Evolutionary conservation across 2,888 invertebrate species (phyloP).

Genomic region (Thalpophila matura): DNA sequence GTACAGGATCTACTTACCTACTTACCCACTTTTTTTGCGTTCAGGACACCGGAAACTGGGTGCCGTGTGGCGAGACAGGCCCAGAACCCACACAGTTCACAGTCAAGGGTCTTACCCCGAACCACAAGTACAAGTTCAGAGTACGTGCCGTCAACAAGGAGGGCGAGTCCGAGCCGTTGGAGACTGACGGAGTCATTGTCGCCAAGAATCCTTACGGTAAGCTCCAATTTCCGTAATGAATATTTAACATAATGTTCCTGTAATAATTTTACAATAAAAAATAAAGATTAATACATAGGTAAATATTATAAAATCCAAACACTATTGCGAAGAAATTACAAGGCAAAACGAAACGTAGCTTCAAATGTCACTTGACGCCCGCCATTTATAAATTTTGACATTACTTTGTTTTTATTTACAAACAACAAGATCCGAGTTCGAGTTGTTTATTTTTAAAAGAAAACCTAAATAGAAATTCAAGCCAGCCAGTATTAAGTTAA

Average conservation of each 20-base stretch:
- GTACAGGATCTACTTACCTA: neutral
- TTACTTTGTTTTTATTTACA: constrained; percentile 59
- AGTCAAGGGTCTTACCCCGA: constrained; percentile 97
- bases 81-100: constrained; percentile 95
- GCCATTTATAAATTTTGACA: constrained; percentile 50
- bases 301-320: too few relatives aligned
- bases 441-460: neutral
- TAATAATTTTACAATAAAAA: too few relatives aligned
- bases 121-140: constrained; percentile 99
- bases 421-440: constrained; percentile 47
- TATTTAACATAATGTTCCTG: too few relatives aligned
- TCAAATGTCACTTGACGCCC: constrained; percentile 17
- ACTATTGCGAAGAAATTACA: too few relatives aligned
- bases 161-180: constrained; percentile 98
- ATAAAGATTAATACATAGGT: too few relatives aligned
- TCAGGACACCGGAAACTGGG: constrained; percentile 98
- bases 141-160: constrained; percentile 99
- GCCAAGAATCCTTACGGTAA: constrained; percentile 99
- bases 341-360: constrained; percentile 22
- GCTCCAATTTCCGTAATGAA: constrained; percentile 57
- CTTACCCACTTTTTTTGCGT: too few relatives aligned
- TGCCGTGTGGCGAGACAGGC: constrained; percentile 98
- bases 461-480: neutral
- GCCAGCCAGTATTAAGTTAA: neutral
- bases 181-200: constrained; percentile 96